phyloP scores from a whole-genome alignment of 2,888 invertebrate genomes.

The Torymus aiolomorphi region DNA sequence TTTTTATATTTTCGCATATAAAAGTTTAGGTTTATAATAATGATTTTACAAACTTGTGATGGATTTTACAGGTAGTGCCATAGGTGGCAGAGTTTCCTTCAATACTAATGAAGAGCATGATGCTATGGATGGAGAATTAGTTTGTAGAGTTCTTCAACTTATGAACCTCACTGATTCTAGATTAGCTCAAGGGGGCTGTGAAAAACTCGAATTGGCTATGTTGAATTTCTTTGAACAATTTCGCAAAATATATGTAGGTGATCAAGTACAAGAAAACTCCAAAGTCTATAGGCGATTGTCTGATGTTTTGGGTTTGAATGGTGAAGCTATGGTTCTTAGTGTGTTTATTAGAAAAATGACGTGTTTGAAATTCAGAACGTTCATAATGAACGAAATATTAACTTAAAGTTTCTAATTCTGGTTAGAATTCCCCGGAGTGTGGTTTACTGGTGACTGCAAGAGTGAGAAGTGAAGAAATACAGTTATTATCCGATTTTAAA shows the following conservation, averaged over 20 bases:
- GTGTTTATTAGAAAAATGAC: constrained; percentile 98
- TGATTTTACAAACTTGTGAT: no score
- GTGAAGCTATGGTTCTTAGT: constrained; percentile 95
- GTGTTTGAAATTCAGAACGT: no score
- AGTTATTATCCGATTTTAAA: no score
- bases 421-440: no score
- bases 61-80: constrained; percentile 83
- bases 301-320: constrained; percentile 93
- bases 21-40: no score
- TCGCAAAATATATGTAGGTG: constrained; percentile 98
- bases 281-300: constrained; percentile 95
- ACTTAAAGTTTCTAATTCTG: no score
- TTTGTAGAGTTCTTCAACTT: constrained; percentile 94
- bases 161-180: constrained; percentile 97
- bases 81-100: constrained; percentile 96
- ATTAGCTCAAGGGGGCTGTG: constrained; percentile 92
- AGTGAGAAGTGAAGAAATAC: no score
- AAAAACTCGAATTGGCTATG: constrained; percentile 96
- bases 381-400: no score
- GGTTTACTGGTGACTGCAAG: no score
- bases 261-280: constrained; percentile 95
- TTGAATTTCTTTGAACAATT: constrained; percentile 99
- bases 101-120: constrained; percentile 98
- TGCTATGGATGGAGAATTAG: constrained; percentile 98
- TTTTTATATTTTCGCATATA: no score